Conservation (phyloP, 2,113 vertebrate genomes). For the Cettia cetti region DNA sequence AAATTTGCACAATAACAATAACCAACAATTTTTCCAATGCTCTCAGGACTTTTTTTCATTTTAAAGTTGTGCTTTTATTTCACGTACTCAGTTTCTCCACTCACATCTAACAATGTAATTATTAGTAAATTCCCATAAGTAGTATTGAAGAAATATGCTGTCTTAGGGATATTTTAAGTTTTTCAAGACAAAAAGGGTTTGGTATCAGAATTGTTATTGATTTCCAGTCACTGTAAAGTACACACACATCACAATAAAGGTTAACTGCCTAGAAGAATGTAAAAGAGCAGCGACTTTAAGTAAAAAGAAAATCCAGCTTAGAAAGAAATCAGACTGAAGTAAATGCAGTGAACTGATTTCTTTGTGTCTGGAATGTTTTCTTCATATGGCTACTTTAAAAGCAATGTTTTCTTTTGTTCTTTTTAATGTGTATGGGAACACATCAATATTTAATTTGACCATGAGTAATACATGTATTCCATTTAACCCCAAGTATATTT, state of each 20-base stretch:
- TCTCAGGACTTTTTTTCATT: not conserved
- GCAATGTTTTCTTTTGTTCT: not conserved
- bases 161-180: constrained; percentile 11
- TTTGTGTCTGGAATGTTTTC: not conserved
- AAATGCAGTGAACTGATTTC: not conserved
- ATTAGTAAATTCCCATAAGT: constrained; percentile 9
- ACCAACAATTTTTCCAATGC: not conserved
- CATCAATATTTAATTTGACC: constrained; percentile 7
- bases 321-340: not conserved
- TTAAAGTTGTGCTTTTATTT: not conserved
- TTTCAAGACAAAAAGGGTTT: constrained; percentile 9
- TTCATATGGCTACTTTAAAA: not conserved
- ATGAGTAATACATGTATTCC: not conserved
- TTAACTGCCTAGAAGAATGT: constrained; percentile 21
- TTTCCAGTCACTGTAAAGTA: constrained; percentile 42
- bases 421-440: not conserved
- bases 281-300: not conserved
- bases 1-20: not conserved
- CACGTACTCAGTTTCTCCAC: not conserved
- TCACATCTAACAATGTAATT: constrained; percentile 8
- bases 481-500: constrained; percentile 14
- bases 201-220: constrained; percentile 52
- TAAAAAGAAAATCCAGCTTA: constrained; percentile 4
- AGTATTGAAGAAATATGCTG: not conserved
- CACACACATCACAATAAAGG: constrained; percentile 11